Percentiles rank a stretch among this genome's conserved stretches.
phyloP scores from a whole-genome alignment of 2,113 vertebrate genomes.

The Lepidothrix coronata region DNA sequence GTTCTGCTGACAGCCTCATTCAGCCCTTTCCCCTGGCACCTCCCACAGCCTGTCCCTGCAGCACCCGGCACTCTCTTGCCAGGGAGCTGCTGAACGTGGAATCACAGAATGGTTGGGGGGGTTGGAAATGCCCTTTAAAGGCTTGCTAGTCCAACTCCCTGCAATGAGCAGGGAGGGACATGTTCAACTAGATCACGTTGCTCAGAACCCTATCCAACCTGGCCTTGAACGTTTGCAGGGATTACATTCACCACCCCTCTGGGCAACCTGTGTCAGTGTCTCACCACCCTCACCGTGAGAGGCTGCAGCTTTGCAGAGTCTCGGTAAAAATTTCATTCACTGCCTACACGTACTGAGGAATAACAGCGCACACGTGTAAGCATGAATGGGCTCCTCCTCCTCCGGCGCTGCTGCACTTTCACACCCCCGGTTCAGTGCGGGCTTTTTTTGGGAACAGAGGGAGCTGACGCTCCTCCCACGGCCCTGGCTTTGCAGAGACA shows the following conservation, averaged over 20 bases:
- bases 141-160: not conserved
- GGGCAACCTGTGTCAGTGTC: not conserved
- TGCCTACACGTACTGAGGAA: not conserved
- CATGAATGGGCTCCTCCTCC: not conserved
- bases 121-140: not conserved
- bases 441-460: not conserved
- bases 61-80: not conserved
- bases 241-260: not conserved
- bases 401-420: not conserved
- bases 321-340: not conserved
- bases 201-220: not conserved
- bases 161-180: not conserved
- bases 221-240: not conserved
- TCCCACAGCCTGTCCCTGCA: not conserved
- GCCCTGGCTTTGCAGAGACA: not conserved
- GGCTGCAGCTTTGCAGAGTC: not conserved
- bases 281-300: not conserved
- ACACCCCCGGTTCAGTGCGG: not conserved
- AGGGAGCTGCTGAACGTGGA: not conserved
- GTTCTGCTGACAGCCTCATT: not conserved
- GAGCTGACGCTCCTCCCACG: accelerated
- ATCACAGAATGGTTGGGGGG: not conserved
- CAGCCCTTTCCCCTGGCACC: not conserved
- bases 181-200: not conserved
- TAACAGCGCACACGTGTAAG: accelerated